These are phyloP conservation scores for Heliconius sara DNA, from an alignment of 2,888 invertebrate species.

Conservation along the genomic window DNA sequence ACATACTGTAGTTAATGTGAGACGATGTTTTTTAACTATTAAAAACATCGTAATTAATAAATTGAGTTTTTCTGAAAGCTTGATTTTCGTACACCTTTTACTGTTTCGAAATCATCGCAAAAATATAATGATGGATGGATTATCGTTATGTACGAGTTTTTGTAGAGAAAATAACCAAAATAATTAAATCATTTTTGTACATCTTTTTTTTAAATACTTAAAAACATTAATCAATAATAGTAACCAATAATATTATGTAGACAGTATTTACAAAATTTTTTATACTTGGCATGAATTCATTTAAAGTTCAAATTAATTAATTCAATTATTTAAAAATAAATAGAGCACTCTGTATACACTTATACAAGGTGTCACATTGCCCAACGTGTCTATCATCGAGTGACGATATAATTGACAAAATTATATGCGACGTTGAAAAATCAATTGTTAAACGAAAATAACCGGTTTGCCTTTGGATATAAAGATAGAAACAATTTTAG, in stretches of 20 bases:
- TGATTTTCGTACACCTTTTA: background rate
- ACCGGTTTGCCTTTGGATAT: slow-evolving; percentile 43
- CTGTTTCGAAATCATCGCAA: background rate
- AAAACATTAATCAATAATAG: too few species aligned
- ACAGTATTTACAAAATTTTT: too few species aligned
- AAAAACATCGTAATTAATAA: background rate
- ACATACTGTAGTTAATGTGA: slow-evolving; percentile 11
- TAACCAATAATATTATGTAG: too few species aligned
- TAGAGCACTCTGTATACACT: slow-evolving; percentile 39
- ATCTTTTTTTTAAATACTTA: too few species aligned
- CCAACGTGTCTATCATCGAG: slow-evolving; percentile 56
- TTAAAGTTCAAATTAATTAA: background rate
- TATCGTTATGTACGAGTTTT: too few species aligned
- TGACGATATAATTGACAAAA: slow-evolving; percentile 47
- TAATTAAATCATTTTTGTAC: too few species aligned
- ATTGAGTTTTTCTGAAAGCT: background rate
- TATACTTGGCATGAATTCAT: background rate
- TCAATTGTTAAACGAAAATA: slow-evolving; percentile 44
- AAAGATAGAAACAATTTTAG: slow-evolving; percentile 20
- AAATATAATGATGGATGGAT: too few species aligned
- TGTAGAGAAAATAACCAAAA: too few species aligned
- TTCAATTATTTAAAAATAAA: background rate
- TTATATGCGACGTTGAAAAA: slow-evolving; percentile 34
- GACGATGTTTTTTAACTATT: background rate
- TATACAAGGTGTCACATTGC: slow-evolving; percentile 73